Base-by-base conservation (phyloP, 2,113 vertebrate genomes). In the Eonycteris spelaea region DNA sequence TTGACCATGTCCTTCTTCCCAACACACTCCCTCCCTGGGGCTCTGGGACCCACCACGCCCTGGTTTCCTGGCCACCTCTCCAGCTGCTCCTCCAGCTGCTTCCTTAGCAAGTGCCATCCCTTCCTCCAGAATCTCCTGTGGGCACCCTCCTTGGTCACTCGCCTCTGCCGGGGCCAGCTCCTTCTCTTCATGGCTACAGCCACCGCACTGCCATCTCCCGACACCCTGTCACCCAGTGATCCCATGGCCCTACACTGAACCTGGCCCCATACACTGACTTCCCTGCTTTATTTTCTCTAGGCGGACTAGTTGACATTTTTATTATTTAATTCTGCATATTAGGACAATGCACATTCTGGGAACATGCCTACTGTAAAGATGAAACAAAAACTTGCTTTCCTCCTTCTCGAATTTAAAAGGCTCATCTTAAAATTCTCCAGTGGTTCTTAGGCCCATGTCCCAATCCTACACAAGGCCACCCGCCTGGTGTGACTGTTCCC, bases 401-500 rank as follows among this genome's bases (percentile, higher is more conserved):
- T 59, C 38, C 26, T 77, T 43, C 93, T 87, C 4, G 0, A 35
- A 57, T 77, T n/a, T 43, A 40, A 77, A 88, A 80, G 13, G 33
- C 33, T 77, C 80, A 61, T 22, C 35, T 70, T 43, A 24, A 48
- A 94, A 40, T n/a, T 78, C 40, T 74, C 73, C 45, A 15, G 8
- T 40, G 15, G 45, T 61, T 93, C 77, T 93, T 38, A 63, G 48
- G 53, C 19, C 61, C 48, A 79, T 6, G 5, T 43, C 35, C 16
- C 35, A 45, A 9, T n/a, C 22, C n/a, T 6, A 30, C 7, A 67
- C 12, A 11, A 59, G 57, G 24, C 24, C 15, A 2, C 1, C 21
- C 14, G 5, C 61, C 70, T 24, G 1, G 9, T 0, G 13, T 7
- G 26, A 28, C 48, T 14, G 0, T 63, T 18, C 51, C 33, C 7